Evolutionary conservation across 2,797 vertebrate genomes (phyloP).

Genomic region (Cirrhinus molitorella): DNA sequence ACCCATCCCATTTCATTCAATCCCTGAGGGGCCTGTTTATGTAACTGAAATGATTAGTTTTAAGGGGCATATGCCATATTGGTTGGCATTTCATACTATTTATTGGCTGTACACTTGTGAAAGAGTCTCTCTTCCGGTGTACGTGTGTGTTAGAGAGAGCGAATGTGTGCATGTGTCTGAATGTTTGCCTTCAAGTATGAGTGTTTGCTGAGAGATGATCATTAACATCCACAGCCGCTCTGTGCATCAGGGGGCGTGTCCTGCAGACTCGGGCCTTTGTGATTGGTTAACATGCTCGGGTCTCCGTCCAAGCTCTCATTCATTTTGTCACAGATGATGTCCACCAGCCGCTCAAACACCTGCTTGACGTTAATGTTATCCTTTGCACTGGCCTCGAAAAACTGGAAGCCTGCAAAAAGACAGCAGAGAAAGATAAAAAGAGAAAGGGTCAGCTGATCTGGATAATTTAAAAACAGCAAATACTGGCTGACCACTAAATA

Average conservation of each 20-base stretch:
- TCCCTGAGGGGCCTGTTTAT: constrained; percentile 7
- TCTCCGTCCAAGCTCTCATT: constrained; percentile 84
- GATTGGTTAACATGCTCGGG: constrained; percentile 64
- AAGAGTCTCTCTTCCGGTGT: constrained; percentile 12
- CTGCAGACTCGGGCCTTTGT: constrained; percentile 75
- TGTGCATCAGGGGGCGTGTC: constrained; percentile 71
- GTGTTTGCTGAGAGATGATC: constrained; percentile 24
- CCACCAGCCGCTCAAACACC: constrained; percentile 89
- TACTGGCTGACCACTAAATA: not conserved
- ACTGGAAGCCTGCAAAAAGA: constrained; percentile 83
- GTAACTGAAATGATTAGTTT: not conserved
- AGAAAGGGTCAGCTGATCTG: not conserved
- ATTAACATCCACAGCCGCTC: constrained; percentile 85
- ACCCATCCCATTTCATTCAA: not conserved
- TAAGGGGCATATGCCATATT: constrained; percentile 9
- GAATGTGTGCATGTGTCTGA: constrained; percentile 12
- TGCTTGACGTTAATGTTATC: constrained; percentile 92
- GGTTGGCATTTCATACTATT: not conserved
- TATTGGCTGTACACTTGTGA: not conserved
- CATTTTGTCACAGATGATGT: constrained; percentile 92
- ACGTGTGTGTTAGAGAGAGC: not conserved
- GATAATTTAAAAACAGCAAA: not conserved
- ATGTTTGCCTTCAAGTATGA: constrained; percentile 29
- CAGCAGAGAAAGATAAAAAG: not conserved
- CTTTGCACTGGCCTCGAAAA: constrained; percentile 92